Base-by-base conservation (phyloP, 2,113 vertebrate species). In the Emydura subglobosa region DNA sequence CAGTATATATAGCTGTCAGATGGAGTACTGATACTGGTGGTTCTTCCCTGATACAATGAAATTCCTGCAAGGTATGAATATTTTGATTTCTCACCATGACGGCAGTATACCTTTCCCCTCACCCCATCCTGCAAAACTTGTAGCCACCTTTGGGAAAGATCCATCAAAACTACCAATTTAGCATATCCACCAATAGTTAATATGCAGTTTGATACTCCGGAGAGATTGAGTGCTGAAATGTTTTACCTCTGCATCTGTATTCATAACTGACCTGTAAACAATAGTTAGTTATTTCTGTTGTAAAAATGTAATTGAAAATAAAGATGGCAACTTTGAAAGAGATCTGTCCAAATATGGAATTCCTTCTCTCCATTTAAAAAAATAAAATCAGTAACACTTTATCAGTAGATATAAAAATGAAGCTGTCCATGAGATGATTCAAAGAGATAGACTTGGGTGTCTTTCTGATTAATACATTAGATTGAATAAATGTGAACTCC, bases 61-160 rank as follows among this genome's bases (percentile, higher is more conserved):
- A 39, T 0, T 2, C 2, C 78, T 8, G 9, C 27, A 24, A 91
- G 44, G 0, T 0, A 25, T 11, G 25, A 89, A 49, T 22, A 14
- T 49, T 53, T 53, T 29, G 49, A 78, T 80, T 94, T 86, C 61
- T 82, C 78, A 55, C 88, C 50, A 24, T 17, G 17, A 42, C 47
- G 49, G 61, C 34, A 78, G 10, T 57, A 85, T 3, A 55, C 24
- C 11, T 91, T 54, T 34, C 44, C 2, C 24, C 80, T 19, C 25
- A 80, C 31, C 91, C 47, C 25, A 12, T 86, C 7, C 78, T 42
- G 1, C 25, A 76, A 59, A 61, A 78, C 3, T 21, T 72, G 55
- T 14, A 12, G 11, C 42, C 25, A 78, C 76, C 79, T 68, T 44
- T 42, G 14, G 79, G 87, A 78, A 47, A 13, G 76, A 68, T 4